Percentiles rank a stretch among this genome's conserved stretches.
phyloP scores from a whole-genome alignment of 2,113 vertebrate species.

The Coturnix japonica region DNA sequence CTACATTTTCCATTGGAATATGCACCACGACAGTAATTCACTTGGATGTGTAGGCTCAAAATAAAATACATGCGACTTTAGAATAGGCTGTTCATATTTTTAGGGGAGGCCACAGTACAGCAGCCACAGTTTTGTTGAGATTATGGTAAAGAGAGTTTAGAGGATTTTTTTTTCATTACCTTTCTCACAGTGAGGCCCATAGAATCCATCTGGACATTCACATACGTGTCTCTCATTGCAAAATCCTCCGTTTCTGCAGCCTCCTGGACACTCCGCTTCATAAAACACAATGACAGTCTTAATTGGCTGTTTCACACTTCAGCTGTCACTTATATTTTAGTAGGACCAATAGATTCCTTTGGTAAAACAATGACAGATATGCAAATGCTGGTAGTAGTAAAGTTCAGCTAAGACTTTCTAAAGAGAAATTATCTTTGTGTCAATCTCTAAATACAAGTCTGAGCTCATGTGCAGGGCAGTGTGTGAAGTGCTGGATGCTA shows the following conservation, averaged over 20 bases:
- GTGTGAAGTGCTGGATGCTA: rapidly evolving
- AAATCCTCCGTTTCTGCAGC: conserved; percentile 88
- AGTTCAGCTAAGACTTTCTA: neutral
- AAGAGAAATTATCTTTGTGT: neutral
- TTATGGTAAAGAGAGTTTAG: neutral
- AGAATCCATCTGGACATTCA: conserved; percentile 90
- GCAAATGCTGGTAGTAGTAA: neutral
- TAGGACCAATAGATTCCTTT: neutral
- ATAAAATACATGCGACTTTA: neutral
- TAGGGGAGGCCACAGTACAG: neutral
- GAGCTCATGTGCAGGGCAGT: rapidly evolving
- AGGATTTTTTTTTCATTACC: conserved; percentile 72
- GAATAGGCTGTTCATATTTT: conserved; percentile 16
- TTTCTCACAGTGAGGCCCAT: conserved; percentile 90
- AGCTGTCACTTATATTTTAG: neutral
- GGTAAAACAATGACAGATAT: neutral
- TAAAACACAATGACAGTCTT: conserved; percentile 54
- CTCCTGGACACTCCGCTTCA: conserved; percentile 88
- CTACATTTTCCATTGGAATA: neutral
- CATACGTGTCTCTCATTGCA: conserved; percentile 88
- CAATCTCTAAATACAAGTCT: neutral
- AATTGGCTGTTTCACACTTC: neutral
- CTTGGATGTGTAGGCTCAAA: neutral
- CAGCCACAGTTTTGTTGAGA: neutral
- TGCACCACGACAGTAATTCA: neutral